A percentile compares a stretch with the other conserved stretches of the same genome.
These are phyloP conservation scores for Cheilinus undulatus DNA, from an alignment of 2,113 vertebrate genomes.

Conservation along the genomic window DNA sequence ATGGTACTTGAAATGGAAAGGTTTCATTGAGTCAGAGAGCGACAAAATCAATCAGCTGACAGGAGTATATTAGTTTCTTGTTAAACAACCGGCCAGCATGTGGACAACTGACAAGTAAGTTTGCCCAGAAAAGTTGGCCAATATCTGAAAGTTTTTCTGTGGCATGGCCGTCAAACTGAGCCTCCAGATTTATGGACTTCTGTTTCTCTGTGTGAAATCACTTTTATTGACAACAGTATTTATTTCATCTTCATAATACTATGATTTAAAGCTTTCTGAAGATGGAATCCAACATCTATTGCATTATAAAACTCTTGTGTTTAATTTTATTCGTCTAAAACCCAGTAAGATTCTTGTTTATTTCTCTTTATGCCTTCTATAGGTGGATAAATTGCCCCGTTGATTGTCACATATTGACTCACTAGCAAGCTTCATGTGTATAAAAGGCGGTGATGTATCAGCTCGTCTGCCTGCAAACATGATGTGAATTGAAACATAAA, in stretches of 20 bases:
- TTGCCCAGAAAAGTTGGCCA: slow-evolving; percentile 1
- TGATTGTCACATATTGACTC: neutral
- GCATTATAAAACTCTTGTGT: neutral
- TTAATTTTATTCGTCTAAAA: neutral
- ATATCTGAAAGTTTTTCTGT: slow-evolving; percentile 1
- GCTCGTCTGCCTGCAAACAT: slow-evolving; percentile 21
- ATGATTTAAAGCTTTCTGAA: neutral
- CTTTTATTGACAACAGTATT: slow-evolving; percentile 1
- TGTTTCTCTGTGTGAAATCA: slow-evolving; percentile 14
- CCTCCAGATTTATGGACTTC: slow-evolving; percentile 18
- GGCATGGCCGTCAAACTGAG: slow-evolving; percentile 3
- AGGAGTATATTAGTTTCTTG: slow-evolving; percentile 11
- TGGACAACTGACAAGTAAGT: slow-evolving; percentile 18
- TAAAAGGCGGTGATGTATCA: slow-evolving; percentile 16
- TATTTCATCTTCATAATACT: neutral
- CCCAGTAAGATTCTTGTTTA: no score
- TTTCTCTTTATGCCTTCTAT: neutral
- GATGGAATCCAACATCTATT: no score
- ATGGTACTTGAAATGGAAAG: slow-evolving; percentile 15
- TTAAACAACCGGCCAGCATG: slow-evolving; percentile 5
- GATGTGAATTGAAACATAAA: slow-evolving; percentile 53
- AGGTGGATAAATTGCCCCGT: neutral
- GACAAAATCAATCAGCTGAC: neutral
- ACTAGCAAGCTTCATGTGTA: slow-evolving; percentile 1
- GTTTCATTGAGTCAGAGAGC: slow-evolving; percentile 33